Conservation (phyloP, 2,113 vertebrate species). For the Struthidea cinerea region DNA sequence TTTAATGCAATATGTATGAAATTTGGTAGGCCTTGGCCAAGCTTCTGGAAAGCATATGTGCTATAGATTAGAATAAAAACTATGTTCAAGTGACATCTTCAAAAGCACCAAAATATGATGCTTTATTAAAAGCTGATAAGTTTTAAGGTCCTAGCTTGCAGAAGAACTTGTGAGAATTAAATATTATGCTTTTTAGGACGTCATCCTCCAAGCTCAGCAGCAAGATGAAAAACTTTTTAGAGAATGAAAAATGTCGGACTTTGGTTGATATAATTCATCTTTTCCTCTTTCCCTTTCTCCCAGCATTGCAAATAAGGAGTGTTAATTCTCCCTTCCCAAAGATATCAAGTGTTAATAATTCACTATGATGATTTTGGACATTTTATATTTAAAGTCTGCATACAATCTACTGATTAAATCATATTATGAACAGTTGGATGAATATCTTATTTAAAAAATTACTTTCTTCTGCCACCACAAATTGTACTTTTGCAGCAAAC, state of each 20-base stretch:
- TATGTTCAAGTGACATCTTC: not conserved
- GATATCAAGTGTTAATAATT: slow-evolving; percentile 70
- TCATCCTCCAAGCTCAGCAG: not conserved
- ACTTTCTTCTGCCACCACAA: slow-evolving; percentile 57
- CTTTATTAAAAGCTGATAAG: not conserved
- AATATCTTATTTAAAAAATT: slow-evolving; percentile 74
- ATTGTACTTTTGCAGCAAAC: slow-evolving; percentile 70
- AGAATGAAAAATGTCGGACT: not conserved
- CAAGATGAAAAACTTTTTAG: not conserved
- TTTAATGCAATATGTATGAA: slow-evolving; percentile 3
- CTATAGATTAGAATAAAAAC: not conserved
- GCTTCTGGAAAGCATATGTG: not conserved
- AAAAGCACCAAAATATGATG: not conserved
- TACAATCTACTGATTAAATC: slow-evolving; percentile 71
- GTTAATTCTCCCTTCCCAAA: not conserved
- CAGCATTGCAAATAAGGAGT: not conserved
- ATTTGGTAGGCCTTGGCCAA: not conserved
- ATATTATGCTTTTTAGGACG: not conserved
- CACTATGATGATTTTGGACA: slow-evolving; percentile 61
- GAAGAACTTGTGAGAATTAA: not conserved
- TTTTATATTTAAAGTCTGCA: slow-evolving; percentile 61
- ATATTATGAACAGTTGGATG: slow-evolving; percentile 65
- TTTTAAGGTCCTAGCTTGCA: not conserved
- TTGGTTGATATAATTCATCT: not conserved
- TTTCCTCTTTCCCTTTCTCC: not conserved